Base-by-base conservation (phyloP, 1,140 invertebrate species). In the Diachasmimorpha longicaudata region DNA sequence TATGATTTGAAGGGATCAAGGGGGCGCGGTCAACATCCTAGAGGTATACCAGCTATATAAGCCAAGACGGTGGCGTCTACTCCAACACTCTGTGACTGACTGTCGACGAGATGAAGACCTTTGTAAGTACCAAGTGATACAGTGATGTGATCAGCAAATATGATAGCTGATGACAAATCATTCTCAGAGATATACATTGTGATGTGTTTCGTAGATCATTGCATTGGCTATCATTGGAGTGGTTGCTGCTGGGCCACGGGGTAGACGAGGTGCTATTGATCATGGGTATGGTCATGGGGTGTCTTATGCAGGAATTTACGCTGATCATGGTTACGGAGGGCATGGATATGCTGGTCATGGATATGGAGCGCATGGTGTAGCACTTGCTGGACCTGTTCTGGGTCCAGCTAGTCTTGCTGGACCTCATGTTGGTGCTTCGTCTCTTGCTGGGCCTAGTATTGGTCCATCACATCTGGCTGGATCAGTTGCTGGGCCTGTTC, bases 1-100 rank as follows among this genome's bases (percentile, higher is more conserved):
- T 87, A 87, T 87, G 84, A 87, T 86, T 88, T 85, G 86, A 88
- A 89, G 87, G 87, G 87, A 89, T 87, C 80, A 85, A 80, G 85
- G 83, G 84, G 86, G 88, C 86, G 87, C 86, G 87, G 85, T 87
- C 81, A 79, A 76, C 84, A 85, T 83, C 81, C 82, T 82, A 78
- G 75, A 81, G 78, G 48, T 75, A n/a, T n/a, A 63, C 69, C 70
- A 77, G 72, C 84, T 89, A 89, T 89, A 89, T 87, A 89, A 89
- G 86, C 80, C 83, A 80, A 77, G 79, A 70, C 75, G 79, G 67
- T 81, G 66, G 76, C 75, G 79, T 77, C 75, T 55, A 72, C 78
- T 79, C 80, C 79, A 81, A 86, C 87, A 88, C 82, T 89, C 85
- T 83, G 77, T 83, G 78, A 85, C 81, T 81, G 82, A 84, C 83